These are phyloP conservation scores for Argynnis bischoffii DNA, from an alignment of 2,888 invertebrate genomes.

Conservation along the genomic window DNA sequence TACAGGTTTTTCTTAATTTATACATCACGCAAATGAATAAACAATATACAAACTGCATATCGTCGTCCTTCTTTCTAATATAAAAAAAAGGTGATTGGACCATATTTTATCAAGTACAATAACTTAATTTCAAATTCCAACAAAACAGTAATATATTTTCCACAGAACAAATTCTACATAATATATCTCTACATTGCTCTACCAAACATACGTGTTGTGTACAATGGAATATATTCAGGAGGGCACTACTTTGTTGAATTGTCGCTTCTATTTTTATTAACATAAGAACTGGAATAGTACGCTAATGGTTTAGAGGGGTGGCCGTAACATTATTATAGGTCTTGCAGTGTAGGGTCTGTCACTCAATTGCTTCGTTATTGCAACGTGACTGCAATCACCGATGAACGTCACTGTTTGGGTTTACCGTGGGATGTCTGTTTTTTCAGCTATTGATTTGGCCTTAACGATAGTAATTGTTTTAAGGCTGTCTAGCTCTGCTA, in stretches of 20 bases:
- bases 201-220: slow-evolving; percentile 25
- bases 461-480: slow-evolving; percentile 31
- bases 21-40: no score
- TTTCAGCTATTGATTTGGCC: slow-evolving; percentile 37
- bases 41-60: no score
- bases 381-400: slow-evolving; percentile 68
- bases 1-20: no score
- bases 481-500: slow-evolving; percentile 19
- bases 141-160: slow-evolving; percentile 27
- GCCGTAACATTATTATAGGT: slow-evolving; percentile 58
- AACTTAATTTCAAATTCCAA: slow-evolving; percentile 16
- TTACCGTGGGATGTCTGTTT: slow-evolving; percentile 36
- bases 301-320: slow-evolving; percentile 34
- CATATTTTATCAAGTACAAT: slow-evolving; percentile 3
- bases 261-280: slow-evolving; percentile 9
- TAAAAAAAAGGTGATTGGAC: slow-evolving; percentile 7
- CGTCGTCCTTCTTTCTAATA: no score
- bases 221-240: slow-evolving; percentile 38
- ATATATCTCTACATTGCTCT: slow-evolving; percentile 25
- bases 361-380: slow-evolving; percentile 72
- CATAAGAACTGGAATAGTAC: slow-evolving; percentile 21
- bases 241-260: slow-evolving; percentile 12
- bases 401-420: slow-evolving; percentile 43
- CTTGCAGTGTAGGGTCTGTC: slow-evolving; percentile 64
- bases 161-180: slow-evolving; percentile 21